Evolutionary conservation across 2,888 invertebrate species (phyloP).

Genomic region (Drosophila birchii): DNA sequence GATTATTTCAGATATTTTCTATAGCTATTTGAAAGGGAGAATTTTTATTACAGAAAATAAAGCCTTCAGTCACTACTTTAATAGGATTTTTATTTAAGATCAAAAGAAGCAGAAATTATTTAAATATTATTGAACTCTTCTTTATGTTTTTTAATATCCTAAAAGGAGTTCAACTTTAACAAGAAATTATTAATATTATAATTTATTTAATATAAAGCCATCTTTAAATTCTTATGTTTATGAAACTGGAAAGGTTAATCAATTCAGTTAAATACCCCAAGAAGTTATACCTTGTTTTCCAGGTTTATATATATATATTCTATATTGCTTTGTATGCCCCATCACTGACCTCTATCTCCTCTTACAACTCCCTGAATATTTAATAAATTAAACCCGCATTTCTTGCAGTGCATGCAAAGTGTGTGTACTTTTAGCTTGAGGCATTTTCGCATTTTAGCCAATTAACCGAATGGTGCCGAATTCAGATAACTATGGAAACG

Average conservation of each 20-base stretch:
- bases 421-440: constrained; percentile 52
- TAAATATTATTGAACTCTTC: too few relatives aligned
- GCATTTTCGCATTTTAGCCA: constrained; percentile 52
- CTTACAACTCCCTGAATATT: neutral
- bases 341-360: neutral
- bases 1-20: too few relatives aligned
- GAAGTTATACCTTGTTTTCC: neutral
- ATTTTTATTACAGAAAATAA: too few relatives aligned
- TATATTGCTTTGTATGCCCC: neutral
- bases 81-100: too few relatives aligned
- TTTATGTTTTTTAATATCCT: neutral
- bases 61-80: too few relatives aligned
- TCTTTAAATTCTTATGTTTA: neutral
- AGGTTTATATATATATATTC: neutral
- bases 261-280: neutral
- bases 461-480: constrained; percentile 70
- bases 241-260: too few relatives aligned
- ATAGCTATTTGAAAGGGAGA: too few relatives aligned
- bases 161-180: neutral
- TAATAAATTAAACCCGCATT: neutral
- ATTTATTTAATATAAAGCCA: neutral
- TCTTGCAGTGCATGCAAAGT: constrained; percentile 62
- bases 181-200: neutral
- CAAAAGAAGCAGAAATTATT: too few relatives aligned
- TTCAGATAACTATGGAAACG: constrained; percentile 22